A percentile compares a stretch with the other conserved stretches of the same genome.
Evolutionary conservation across 2,888 invertebrate genomes (phyloP).

Genomic region (Ornithoptera priamus): DNA sequence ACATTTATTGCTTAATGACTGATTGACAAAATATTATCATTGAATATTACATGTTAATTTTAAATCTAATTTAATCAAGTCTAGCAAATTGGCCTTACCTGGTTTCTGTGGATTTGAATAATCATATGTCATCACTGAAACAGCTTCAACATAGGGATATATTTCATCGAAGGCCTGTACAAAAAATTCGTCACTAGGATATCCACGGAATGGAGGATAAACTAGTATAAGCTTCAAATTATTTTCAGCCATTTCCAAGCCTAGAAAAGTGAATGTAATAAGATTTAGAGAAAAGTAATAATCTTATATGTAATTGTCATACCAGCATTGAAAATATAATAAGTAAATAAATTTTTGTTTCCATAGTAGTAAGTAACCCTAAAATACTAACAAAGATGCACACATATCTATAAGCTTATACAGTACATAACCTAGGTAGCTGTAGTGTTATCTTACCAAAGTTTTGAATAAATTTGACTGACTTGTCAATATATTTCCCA

Average conservation of each 20-base stretch:
- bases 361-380: too few relatives aligned
- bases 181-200: constrained; percentile 84
- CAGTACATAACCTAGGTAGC: neutral
- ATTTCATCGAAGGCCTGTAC: constrained; percentile 88
- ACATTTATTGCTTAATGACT: too few relatives aligned
- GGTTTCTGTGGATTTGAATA: constrained; percentile 91
- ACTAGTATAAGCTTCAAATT: constrained; percentile 85
- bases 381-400: neutral
- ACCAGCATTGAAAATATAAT: too few relatives aligned
- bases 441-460: constrained; percentile 72
- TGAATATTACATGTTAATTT: neutral
- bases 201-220: constrained; percentile 87
- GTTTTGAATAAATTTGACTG: constrained; percentile 83
- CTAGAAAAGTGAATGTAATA: constrained; percentile 51
- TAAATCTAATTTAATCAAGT: neutral
- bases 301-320: too few relatives aligned
- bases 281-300: too few relatives aligned
- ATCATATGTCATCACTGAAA: constrained; percentile 98
- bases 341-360: too few relatives aligned
- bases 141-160: constrained; percentile 88
- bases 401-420: too few relatives aligned
- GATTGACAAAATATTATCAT: neutral
- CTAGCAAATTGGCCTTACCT: constrained; percentile 64
- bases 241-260: constrained; percentile 77
- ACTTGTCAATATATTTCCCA: constrained; percentile 84